Evolutionary conservation across 2,113 vertebrate species (phyloP).

Genomic region (Hyperopisus bebe): DNA sequence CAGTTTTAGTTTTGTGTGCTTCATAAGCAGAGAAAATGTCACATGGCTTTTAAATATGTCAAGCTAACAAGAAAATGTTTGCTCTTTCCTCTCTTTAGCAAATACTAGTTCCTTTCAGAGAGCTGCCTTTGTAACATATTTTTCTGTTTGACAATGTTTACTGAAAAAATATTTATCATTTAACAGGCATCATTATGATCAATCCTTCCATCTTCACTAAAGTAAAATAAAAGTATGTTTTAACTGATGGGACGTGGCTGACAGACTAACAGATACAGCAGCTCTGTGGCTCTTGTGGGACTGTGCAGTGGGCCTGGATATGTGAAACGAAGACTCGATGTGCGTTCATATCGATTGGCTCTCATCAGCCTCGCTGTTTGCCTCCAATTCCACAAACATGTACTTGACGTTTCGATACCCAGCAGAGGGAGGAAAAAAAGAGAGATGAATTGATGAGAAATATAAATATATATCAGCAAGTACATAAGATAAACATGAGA

Average conservation of each 20-base stretch:
- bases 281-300: not conserved
- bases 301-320: not conserved
- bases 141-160: not conserved
- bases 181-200: not conserved
- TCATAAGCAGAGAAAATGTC: not conserved
- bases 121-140: not conserved
- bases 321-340: not conserved
- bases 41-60: not conserved
- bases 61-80: not conserved
- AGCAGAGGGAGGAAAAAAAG: not conserved
- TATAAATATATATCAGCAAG: not conserved
- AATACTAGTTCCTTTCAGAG: not conserved
- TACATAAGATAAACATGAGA: not conserved
- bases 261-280: not conserved
- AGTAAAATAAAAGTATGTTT: not conserved
- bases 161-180: not conserved
- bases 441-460: not conserved
- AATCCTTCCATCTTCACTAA: not conserved
- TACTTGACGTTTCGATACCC: not conserved
- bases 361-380: not conserved
- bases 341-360: not conserved
- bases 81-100: not conserved
- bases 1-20: not conserved
- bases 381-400: not conserved
- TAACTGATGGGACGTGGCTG: not conserved